Evolutionary conservation across 2,797 vertebrate genomes (phyloP).

Genomic region (Delichon dasypus): DNA sequence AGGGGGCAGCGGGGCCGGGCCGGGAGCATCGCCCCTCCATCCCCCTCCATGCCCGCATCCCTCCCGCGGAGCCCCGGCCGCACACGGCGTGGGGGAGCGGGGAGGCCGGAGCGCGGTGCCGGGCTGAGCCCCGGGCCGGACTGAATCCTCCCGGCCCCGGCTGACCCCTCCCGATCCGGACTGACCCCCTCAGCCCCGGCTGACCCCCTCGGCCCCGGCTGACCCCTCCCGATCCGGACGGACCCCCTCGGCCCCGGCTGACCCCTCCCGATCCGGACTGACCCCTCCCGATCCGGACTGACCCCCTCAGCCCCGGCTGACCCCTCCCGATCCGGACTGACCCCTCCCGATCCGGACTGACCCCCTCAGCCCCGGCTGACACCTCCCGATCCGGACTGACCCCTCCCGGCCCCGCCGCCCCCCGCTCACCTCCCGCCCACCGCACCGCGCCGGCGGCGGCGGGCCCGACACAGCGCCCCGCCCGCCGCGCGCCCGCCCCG

Average conservation of each 20-base stretch:
- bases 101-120: not conserved
- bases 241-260: not conserved
- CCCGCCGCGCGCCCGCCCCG: not conserved
- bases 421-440: not conserved
- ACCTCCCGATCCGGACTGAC: too few species aligned
- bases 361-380: too few species aligned
- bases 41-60: not conserved
- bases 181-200: too few species aligned
- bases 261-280: not conserved
- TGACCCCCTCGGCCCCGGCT: too few species aligned
- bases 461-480: not conserved
- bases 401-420: not conserved
- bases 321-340: too few species aligned
- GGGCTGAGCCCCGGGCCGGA: not conserved
- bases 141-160: too few species aligned
- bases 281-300: not conserved
- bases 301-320: too few species aligned
- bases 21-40: not conserved
- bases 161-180: too few species aligned
- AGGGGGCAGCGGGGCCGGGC: not conserved
- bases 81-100: not conserved
- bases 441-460: not conserved
- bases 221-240: too few species aligned
- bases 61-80: not conserved
- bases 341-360: too few species aligned